Evolutionary conservation across 2,113 vertebrate genomes (phyloP).

Genomic region (Gambusia affinis): DNA sequence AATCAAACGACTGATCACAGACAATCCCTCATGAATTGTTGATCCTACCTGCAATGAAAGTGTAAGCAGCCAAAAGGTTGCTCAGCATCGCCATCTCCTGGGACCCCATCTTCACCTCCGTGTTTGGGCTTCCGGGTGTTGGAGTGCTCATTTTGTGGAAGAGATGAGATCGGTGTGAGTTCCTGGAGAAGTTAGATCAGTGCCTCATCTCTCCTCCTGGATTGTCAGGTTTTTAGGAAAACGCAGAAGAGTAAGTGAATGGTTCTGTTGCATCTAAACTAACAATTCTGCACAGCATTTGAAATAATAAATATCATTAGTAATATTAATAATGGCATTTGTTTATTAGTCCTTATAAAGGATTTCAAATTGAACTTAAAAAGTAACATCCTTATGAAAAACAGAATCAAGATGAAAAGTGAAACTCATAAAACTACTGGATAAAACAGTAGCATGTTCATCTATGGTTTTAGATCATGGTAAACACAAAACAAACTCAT

Average conservation of each 20-base stretch:
- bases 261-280: neutral
- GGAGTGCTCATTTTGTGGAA: conserved; percentile 72
- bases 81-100: conserved; percentile 91
- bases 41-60: conserved; percentile 87
- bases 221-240: neutral
- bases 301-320: no score
- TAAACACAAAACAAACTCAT: no score
- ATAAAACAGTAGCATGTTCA: no score
- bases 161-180: conserved; percentile 5
- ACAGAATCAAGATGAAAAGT: no score
- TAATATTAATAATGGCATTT: no score
- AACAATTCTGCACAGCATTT: neutral
- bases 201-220: conserved; percentile 2
- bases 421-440: no score
- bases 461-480: no score
- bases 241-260: neutral
- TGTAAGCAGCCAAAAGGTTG: conserved; percentile 90
- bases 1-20: no score
- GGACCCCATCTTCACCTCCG: conserved; percentile 78
- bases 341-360: no score
- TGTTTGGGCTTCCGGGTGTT: conserved; percentile 60
- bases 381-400: neutral
- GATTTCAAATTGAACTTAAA: neutral
- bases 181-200: conserved; percentile 24
- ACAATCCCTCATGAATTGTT: neutral